These are phyloP conservation scores for Contarinia nasturtii DNA, from an alignment of 1,140 invertebrate genomes.

Conservation along the genomic window DNA sequence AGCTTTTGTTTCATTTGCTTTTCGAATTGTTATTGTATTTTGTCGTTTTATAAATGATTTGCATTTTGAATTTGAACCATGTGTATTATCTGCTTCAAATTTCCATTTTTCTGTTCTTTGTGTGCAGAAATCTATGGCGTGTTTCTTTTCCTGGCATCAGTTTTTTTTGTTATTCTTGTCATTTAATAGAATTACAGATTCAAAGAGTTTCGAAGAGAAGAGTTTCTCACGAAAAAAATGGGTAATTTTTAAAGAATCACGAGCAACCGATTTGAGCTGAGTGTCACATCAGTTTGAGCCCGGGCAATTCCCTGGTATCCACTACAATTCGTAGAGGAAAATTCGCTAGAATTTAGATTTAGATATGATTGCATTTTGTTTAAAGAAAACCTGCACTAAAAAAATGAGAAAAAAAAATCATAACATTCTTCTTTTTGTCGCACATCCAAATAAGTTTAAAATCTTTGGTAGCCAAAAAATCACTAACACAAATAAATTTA, in stretches of 20 bases:
- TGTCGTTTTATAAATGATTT: background rate
- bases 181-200: too few relatives aligned
- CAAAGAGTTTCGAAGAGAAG: too few relatives aligned
- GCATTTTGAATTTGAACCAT: background rate
- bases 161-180: too few relatives aligned
- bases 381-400: background rate
- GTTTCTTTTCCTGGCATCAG: too few relatives aligned
- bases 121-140: background rate
- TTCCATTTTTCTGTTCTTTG: background rate
- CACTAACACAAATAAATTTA: background rate
- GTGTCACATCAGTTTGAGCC: too few relatives aligned
- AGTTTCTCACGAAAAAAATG: background rate
- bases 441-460: background rate
- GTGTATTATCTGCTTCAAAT: background rate
- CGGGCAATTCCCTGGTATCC: background rate
- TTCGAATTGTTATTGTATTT: background rate
- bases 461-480: background rate
- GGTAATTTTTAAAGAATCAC: too few relatives aligned
- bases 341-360: background rate
- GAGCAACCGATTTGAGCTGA: too few relatives aligned
- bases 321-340: background rate
- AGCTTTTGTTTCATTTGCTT: background rate
- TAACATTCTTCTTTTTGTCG: background rate
- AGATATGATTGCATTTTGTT: background rate
- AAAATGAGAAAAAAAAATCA: conserved; percentile 2